These are phyloP conservation scores for Meloidogyne floridensis DNA, from an alignment of 1,140 invertebrate species.

Conservation along the genomic window DNA sequence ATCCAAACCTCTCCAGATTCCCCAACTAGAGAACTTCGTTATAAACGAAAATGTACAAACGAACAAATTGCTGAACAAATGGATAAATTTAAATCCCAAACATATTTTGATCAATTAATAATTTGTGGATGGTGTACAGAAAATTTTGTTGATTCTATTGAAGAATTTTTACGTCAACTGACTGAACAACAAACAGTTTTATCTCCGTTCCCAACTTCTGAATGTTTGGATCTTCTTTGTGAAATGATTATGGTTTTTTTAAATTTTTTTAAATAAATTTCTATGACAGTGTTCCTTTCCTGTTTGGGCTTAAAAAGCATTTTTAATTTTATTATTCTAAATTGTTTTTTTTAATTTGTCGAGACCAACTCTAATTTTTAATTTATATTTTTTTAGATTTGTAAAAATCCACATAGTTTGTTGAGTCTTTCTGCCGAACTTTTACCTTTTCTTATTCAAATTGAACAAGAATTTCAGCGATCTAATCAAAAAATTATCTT, in stretches of 20 bases:
- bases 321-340: not conserved
- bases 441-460: slow-evolving; percentile 29
- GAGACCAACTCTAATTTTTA: no score
- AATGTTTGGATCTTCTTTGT: slow-evolving; percentile 46
- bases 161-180: slow-evolving; percentile 36
- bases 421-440: slow-evolving; percentile 26
- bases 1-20: slow-evolving; percentile 22
- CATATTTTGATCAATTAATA: slow-evolving; percentile 52
- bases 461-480: slow-evolving; percentile 38
- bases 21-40: slow-evolving; percentile 42
- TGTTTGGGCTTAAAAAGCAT: not conserved
- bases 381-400: slow-evolving; percentile 4
- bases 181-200: slow-evolving; percentile 16
- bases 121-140: slow-evolving; percentile 49
- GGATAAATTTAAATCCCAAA: slow-evolving; percentile 36
- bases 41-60: slow-evolving; percentile 34
- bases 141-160: slow-evolving; percentile 43
- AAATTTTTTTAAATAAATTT: not conserved
- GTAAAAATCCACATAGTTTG: slow-evolving; percentile 9
- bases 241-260: slow-evolving; percentile 32
- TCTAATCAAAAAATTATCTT: slow-evolving; percentile 33
- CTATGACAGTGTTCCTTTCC: no score
- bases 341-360: no score
- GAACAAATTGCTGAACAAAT: slow-evolving; percentile 41
- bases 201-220: slow-evolving; percentile 37